Conservation (phyloP, 2,113 vertebrate species). For the Takifugu bimaculatus region DNA sequence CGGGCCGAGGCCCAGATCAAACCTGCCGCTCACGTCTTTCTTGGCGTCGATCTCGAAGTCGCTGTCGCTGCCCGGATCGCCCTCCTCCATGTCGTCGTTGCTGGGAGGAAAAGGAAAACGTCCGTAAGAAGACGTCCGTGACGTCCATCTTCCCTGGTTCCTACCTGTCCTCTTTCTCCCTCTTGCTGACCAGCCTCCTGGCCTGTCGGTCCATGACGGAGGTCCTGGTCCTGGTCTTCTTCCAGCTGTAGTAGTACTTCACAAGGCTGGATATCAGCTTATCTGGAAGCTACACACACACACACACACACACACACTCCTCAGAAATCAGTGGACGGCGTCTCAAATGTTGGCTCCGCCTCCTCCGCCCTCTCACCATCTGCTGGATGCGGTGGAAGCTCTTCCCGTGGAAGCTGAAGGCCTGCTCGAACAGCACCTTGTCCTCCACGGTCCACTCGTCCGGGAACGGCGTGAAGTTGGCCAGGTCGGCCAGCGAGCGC, state of each 20-base stretch:
- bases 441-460: conserved; percentile 99
- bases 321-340: background rate
- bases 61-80: conserved; percentile 79
- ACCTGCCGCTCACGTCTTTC: conserved; percentile 78
- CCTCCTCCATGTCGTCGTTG: conserved; percentile 84
- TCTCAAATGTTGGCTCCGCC: background rate
- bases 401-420: conserved; percentile 98
- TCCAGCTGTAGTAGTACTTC: conserved; percentile 93
- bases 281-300: conserved; percentile 80
- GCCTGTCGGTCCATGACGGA: conserved; percentile 93
- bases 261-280: conserved; percentile 89
- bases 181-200: conserved; percentile 81
- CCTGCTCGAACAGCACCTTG: conserved; percentile 97
- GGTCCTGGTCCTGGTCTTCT: conserved; percentile 87
- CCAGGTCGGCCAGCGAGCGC: conserved; percentile 95
- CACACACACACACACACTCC: background rate
- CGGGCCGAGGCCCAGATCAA: background rate
- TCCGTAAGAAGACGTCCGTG: too few species aligned
- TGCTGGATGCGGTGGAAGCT: conserved; percentile 99
- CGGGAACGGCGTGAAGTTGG: conserved; percentile 98
- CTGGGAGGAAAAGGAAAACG: conserved; percentile 31
- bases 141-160: conserved; percentile 11
- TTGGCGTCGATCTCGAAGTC: conserved; percentile 83
- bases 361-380: conserved; percentile 80
- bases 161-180: conserved; percentile 87